Evolutionary conservation across 2,113 vertebrate species (phyloP).

Genomic region (Phylloscopus whistleri): DNA sequence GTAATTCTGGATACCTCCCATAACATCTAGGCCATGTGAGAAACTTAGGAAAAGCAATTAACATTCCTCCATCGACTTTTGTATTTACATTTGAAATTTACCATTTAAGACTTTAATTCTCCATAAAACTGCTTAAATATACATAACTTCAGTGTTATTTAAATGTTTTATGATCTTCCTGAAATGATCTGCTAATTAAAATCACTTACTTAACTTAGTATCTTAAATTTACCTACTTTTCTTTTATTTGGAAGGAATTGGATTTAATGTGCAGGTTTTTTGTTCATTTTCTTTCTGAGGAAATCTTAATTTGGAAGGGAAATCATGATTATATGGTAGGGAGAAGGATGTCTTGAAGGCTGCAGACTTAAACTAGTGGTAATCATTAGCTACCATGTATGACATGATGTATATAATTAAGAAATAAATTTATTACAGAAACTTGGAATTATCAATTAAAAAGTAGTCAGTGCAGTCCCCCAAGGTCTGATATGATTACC

Average conservation of each 20-base stretch:
- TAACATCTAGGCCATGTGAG: conserved; percentile 30
- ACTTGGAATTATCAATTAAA: conserved; percentile 87
- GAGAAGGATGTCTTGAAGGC: conserved; percentile 31
- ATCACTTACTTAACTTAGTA: conserved; percentile 67
- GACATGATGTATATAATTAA: conserved; percentile 76
- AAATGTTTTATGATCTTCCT: conserved; percentile 73
- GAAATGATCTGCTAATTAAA: conserved; percentile 75
- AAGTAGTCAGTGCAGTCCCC: conserved; percentile 74
- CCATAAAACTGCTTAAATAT: conserved; percentile 64
- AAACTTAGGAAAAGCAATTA: conserved; percentile 44
- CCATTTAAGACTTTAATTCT: conserved; percentile 67
- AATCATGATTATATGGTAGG: conserved; percentile 19
- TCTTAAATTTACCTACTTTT: conserved; percentile 67
- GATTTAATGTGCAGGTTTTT: conserved; percentile 55
- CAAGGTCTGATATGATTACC: conserved; percentile 83
- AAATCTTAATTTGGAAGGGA: conserved; percentile 35
- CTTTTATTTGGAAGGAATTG: conserved; percentile 67
- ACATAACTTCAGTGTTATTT: conserved; percentile 66
- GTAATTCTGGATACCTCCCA: conserved; percentile 4
- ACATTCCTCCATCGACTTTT: conserved; percentile 37
- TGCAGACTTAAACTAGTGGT: conserved; percentile 67
- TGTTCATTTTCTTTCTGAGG: conserved; percentile 60
- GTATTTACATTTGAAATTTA: conserved; percentile 59
- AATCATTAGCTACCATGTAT: conserved; percentile 74
- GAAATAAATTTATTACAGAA: conserved; percentile 85